Evolutionary conservation across 2,888 invertebrate species (phyloP).

Genomic region (Agrochola litura): DNA sequence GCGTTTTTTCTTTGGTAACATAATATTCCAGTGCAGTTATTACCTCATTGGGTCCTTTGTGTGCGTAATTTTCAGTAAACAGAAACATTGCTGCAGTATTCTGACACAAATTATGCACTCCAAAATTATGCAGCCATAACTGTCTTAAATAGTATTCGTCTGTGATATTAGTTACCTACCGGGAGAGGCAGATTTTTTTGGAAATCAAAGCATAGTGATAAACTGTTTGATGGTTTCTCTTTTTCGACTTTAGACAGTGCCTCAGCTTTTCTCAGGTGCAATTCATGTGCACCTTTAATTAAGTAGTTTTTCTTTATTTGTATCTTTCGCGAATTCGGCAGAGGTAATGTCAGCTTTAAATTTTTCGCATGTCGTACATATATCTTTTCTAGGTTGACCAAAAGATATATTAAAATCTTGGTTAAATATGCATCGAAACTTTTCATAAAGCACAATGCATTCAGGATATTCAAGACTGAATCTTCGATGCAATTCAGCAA

Average conservation of each 20-base stretch:
- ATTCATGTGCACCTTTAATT: background rate
- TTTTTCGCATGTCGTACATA: background rate
- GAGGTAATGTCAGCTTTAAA: background rate
- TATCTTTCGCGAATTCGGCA: background rate
- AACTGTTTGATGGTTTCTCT: background rate
- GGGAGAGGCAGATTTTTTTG: background rate
- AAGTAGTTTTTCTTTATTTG: background rate
- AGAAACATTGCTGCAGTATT: too few species aligned
- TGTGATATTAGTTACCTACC: background rate
- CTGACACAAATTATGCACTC: too few species aligned
- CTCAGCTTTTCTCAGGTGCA: background rate
- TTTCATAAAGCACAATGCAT: constrained; percentile 1
- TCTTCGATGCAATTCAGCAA: too few species aligned
- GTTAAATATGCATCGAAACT: background rate
- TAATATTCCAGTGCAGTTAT: background rate
- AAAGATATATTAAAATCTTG: constrained; percentile 1
- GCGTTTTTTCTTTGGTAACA: background rate
- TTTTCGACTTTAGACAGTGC: background rate
- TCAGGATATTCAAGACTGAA: background rate
- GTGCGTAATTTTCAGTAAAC: too few species aligned
- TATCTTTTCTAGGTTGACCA: background rate
- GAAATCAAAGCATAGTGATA: background rate
- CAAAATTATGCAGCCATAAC: too few species aligned
- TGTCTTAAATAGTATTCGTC: background rate
- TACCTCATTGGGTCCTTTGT: background rate